These are phyloP conservation scores for Lipotes vexillifer DNA, from an alignment of 2,113 vertebrate genomes.

Conservation along the genomic window DNA sequence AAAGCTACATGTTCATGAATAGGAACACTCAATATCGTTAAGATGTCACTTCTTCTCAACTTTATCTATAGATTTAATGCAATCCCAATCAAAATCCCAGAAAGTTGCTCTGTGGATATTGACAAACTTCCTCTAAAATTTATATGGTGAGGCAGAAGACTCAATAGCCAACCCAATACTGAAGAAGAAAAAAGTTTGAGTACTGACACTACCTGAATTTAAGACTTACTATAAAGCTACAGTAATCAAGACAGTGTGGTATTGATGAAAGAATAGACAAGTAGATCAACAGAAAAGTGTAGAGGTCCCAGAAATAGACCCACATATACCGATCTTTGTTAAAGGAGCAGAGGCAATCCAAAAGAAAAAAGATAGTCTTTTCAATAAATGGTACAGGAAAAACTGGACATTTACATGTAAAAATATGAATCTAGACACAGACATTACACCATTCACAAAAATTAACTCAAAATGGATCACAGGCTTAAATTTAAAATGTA, in stretches of 20 bases:
- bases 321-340: neutral
- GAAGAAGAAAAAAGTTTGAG: neutral
- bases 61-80: neutral
- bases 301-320: neutral
- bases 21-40: neutral
- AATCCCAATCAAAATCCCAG: neutral
- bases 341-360: neutral
- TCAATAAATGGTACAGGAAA: neutral
- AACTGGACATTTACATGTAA: neutral
- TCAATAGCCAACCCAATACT: neutral
- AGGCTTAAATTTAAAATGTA: neutral
- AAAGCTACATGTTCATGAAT: neutral
- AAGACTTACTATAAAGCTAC: neutral
- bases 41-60: neutral
- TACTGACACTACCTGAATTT: neutral
- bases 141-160: neutral
- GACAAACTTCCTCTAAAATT: neutral
- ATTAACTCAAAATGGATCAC: neutral
- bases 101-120: neutral
- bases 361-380: neutral
- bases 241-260: neutral
- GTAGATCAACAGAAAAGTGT: neutral
- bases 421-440: neutral
- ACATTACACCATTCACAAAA: neutral
- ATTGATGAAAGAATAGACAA: neutral